Evolutionary conservation across 2,113 vertebrate species (phyloP), one percentile per base, ranked within the genome.

Genomic region (Scalopus aquaticus): DNA sequence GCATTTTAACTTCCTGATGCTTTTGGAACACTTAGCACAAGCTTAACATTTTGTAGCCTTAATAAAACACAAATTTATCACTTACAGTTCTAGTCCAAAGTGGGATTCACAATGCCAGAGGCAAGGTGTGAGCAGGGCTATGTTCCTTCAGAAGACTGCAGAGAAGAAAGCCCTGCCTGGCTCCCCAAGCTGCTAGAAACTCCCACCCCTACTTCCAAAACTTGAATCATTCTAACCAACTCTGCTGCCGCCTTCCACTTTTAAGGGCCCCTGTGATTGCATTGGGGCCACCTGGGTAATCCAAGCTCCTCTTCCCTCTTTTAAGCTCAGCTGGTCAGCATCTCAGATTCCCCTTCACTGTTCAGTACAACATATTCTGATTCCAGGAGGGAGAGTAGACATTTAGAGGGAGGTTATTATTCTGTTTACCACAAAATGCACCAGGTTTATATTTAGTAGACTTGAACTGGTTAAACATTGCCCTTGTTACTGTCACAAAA

Each of bases 401-500:
- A 32, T 88, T 37, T 88, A 6, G 22, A 2, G 62, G 37, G 22
- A 10, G 11, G 69, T 54, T 30, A 32, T 79, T 88, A 56, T 76
- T 90, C 51, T 88, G 35, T 28, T 20, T 15, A 35, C 13, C 35
- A 80, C 32, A 88, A n/a, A 39, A 84, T 81, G 28, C 16, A 46
- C 73, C 35, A 13, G 12, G 74, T 76, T 77, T 30, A 51, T 85
- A 49, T 8, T 56, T 16, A 32, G 19, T 81, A 83, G 79, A 62
- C 81, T 76, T 73, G 42, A 87, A 37, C 42, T 89, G 67, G 78
- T 81, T 81, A 46, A 96, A 96, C 39, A 69, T 81, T 73, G 60
- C 90, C 30, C 28, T 85, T 94, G 84, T 79, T 94, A 85, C n/a
- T 51, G 39, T 65, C 69, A 92, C 44, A n/a, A 92, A 94, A 92